Base-by-base conservation (phyloP, 1,140 invertebrate species). In the Achroia grisella region DNA sequence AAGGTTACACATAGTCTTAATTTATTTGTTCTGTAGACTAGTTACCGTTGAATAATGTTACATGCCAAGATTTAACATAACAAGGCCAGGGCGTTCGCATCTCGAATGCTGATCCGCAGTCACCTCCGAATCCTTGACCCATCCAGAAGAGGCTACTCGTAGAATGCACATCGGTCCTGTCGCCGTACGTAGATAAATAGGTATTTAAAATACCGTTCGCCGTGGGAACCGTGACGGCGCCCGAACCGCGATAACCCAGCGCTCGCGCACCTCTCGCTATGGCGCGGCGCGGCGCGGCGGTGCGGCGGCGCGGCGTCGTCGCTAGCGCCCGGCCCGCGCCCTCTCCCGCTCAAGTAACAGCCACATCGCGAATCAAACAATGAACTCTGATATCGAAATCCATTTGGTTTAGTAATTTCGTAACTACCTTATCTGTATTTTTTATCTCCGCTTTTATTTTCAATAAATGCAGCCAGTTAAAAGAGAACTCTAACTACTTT, bases 91-190 rank as follows among this genome's bases (percentile, higher is more conserved):
- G 74, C 66, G 62, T 46, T 62, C 50, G 56, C 61, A 56, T 58
- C 47, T 44, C 62, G 65, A 65, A 62, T 54, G 62, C 62, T 65
- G 74, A 81, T 78, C 65, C 66, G 66, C 74, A 74, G 71, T 80
- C 76, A 69, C 74, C 71, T 62, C 34, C 52, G 62, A 65, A 84
- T 85, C 81, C 81, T 85, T 85, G 81, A 85, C 81, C 78, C 78
- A 85, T 82, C 78, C 75, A 82, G 80, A 77, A 82, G 78, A 82
- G 75, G 76, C 76, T 82, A 81, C 73, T 81, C 70, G 61, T 65
- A 67, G 68, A 73, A 71, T 79, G 78, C 79, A 75, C 65, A 75
- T 61, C 57, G 60, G 68, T 75, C 72, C 76, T 85, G 78, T 85
- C 81, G 68, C 76, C 70, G 70, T 77, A 74, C 62, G 56, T 77